Percentiles rank a stretch among this genome's conserved stretches.
phyloP scores from a whole-genome alignment of 2,888 invertebrate species.

The Brachypalpus laphriformis region DNA sequence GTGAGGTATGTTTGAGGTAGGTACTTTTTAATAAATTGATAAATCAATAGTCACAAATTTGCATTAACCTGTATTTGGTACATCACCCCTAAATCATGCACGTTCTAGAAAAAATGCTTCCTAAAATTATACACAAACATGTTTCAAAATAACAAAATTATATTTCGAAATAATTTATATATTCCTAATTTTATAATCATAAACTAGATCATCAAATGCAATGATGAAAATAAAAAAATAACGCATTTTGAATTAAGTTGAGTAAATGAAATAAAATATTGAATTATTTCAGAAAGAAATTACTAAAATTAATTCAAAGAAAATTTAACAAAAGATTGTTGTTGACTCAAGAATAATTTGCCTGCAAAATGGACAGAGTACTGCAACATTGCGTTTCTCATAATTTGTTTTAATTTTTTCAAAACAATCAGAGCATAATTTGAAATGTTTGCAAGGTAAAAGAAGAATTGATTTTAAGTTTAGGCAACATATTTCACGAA shows the following conservation, averaged over 20 bases:
- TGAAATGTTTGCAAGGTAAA: too few relatives aligned
- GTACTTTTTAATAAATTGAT: too few relatives aligned
- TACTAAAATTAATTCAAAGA: neutral
- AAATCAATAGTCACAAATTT: too few relatives aligned
- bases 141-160: too few relatives aligned
- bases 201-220: neutral
- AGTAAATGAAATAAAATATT: constrained; percentile 12
- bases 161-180: too few relatives aligned
- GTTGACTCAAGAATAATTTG: constrained; percentile 16
- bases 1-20: too few relatives aligned
- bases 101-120: too few relatives aligned
- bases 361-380: constrained; percentile 2
- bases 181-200: too few relatives aligned
- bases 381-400: constrained; percentile 16
- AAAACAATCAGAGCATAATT: constrained; percentile 5
- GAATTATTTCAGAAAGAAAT: constrained; percentile 16
- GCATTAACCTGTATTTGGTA: too few relatives aligned
- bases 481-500: constrained; percentile 1
- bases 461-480: neutral
- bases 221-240: neutral
- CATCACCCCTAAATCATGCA: too few relatives aligned
- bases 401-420: constrained; percentile 7
- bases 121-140: too few relatives aligned
- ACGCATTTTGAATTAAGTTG: constrained; percentile 11
- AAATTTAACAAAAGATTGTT: constrained; percentile 13